These are phyloP conservation scores for Heterocephalus glaber DNA, from an alignment of 2,113 vertebrate species.

Conservation along the genomic window DNA sequence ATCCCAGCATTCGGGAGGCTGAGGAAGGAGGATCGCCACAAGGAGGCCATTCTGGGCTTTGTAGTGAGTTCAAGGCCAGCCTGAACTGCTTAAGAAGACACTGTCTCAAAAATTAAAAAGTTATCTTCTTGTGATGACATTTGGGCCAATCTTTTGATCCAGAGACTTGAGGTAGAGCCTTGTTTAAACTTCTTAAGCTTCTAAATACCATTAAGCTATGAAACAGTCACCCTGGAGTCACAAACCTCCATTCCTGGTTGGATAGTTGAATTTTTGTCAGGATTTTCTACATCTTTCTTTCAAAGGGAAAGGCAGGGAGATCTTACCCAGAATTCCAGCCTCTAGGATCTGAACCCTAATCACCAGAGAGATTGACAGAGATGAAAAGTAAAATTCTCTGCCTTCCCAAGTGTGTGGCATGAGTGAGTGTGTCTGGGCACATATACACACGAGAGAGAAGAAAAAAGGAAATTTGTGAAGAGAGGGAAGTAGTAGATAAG, in stretches of 20 bases:
- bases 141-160: neutral
- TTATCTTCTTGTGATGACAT: neutral
- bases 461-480: neutral
- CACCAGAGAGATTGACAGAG: neutral
- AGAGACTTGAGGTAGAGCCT: constrained; percentile 53
- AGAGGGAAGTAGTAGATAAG: neutral
- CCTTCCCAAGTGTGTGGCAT: neutral
- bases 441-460: neutral
- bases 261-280: neutral
- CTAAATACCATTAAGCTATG: constrained; percentile 5
- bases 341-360: neutral
- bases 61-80: neutral
- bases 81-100: neutral
- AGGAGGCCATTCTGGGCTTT: too few relatives aligned
- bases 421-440: neutral
- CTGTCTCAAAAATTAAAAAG: neutral
- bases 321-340: neutral
- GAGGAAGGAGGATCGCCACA: neutral
- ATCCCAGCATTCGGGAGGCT: neutral
- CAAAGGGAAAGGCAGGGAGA: neutral
- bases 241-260: neutral
- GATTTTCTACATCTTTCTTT: constrained; percentile 38
- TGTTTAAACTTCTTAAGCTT: constrained; percentile 49
- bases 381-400: neutral
- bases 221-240: neutral